These are phyloP conservation scores for Calliopum simillimum DNA, from an alignment of 2,888 invertebrate genomes.

Conservation along the genomic window DNA sequence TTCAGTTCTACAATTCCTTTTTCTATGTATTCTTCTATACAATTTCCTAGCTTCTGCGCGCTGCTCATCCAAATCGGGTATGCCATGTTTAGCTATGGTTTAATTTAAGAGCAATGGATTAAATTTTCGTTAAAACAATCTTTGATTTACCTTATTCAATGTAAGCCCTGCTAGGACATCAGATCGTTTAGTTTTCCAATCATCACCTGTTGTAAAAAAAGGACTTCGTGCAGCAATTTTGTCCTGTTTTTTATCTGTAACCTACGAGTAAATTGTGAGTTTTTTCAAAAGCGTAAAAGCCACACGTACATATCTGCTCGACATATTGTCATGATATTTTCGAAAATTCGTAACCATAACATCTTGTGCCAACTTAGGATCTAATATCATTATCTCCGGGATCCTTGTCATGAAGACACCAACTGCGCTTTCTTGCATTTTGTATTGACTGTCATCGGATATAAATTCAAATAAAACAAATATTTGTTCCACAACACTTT, in stretches of 20 bases:
- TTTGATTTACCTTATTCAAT: conserved; percentile 60
- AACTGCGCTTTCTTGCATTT: conserved; percentile 57
- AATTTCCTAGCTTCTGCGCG: conserved; percentile 48
- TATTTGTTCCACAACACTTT: neutral
- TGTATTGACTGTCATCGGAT: conserved; percentile 54
- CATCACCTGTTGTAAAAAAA: conserved; percentile 51
- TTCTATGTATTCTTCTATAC: conserved; percentile 39
- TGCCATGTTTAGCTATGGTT: conserved; percentile 45
- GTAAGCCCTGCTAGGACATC: conserved; percentile 69
- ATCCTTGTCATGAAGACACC: conserved; percentile 64
- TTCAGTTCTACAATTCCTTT: conserved; percentile 49
- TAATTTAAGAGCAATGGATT: too few species aligned
- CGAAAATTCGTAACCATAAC: conserved; percentile 66
- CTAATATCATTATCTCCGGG: conserved; percentile 64
- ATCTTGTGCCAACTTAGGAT: conserved; percentile 63
- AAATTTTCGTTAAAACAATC: neutral
- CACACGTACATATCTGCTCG: conserved; percentile 47
- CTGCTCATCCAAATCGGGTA: conserved; percentile 53
- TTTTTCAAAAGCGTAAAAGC: neutral
- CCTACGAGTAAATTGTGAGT: neutral
- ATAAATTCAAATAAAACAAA: neutral
- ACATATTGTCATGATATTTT: conserved; percentile 57
- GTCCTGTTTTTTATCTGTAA: conserved; percentile 41
- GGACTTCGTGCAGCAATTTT: conserved; percentile 49
- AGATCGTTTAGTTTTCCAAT: conserved; percentile 67